A percentile compares a stretch with the other conserved stretches of the same genome.
phyloP scores from a whole-genome alignment of 2,888 invertebrate species.

The Meganola albula region DNA sequence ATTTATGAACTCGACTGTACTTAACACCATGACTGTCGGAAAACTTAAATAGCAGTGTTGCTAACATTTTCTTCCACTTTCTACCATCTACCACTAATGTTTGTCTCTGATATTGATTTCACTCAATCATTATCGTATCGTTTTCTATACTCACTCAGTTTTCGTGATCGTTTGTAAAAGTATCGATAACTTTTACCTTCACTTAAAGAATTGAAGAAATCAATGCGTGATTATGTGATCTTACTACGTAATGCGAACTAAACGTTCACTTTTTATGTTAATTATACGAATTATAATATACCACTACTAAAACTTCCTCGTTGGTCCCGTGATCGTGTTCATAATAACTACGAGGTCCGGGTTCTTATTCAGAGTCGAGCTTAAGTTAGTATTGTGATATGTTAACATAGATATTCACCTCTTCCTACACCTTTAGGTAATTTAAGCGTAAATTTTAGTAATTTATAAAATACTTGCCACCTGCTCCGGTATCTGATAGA shows the following conservation, averaged over 20 bases:
- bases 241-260: neutral
- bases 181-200: slow-evolving; percentile 21
- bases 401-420: no score
- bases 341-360: no score
- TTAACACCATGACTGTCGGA: slow-evolving; percentile 6
- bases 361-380: no score
- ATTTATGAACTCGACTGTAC: no score
- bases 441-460: no score
- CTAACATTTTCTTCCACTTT: slow-evolving; percentile 25
- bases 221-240: slow-evolving; percentile 17
- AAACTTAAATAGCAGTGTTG: slow-evolving; percentile 9
- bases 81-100: slow-evolving; percentile 17
- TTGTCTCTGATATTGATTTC: slow-evolving; percentile 20
- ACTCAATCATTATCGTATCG: slow-evolving; percentile 17
- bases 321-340: no score
- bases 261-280: neutral
- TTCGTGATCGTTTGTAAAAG: slow-evolving; percentile 17
- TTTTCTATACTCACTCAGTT: slow-evolving; percentile 24
- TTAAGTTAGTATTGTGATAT: no score
- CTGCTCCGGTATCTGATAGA: no score
- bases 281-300: no score
- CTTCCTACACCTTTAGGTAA: no score
- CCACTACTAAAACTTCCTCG: no score
- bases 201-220: slow-evolving; percentile 23
- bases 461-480: no score